Evolutionary conservation across 2,888 invertebrate genomes (phyloP).

Genomic region (Acleris sparsana): DNA sequence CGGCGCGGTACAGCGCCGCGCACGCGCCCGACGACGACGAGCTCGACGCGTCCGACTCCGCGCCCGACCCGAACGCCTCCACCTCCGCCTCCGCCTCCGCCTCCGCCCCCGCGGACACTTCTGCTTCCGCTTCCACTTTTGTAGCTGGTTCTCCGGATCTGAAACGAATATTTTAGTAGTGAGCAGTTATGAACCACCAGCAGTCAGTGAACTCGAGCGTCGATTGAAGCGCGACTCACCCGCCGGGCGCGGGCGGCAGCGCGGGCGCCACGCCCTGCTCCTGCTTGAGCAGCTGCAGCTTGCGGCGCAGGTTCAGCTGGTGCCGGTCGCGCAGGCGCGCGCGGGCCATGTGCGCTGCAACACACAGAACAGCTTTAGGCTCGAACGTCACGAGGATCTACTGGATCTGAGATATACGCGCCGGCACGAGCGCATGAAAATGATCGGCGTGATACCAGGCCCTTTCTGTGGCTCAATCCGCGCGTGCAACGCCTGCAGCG

Average conservation of each 20-base stretch:
- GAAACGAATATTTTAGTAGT: background rate
- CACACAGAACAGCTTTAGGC: too few relatives aligned
- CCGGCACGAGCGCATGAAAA: too few relatives aligned
- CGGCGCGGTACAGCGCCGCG: slow-evolving; percentile 85
- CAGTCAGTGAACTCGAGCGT: too few relatives aligned
- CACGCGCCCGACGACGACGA: slow-evolving; percentile 49
- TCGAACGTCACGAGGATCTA: too few relatives aligned
- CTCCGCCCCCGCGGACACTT: slow-evolving; percentile 34
- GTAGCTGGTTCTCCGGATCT: background rate
- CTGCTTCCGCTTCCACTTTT: slow-evolving; percentile 38
- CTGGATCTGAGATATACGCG: too few relatives aligned
- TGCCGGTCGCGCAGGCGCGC: slow-evolving; percentile 96
- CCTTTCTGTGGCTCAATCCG: too few relatives aligned
- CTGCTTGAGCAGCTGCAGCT: slow-evolving; percentile 94
- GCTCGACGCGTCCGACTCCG: slow-evolving; percentile 34
- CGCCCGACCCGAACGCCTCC: slow-evolving; percentile 40
- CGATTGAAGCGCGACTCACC: too few relatives aligned
- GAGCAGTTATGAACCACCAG: too few relatives aligned
- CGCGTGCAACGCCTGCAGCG: too few relatives aligned
- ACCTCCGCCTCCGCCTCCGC: slow-evolving; percentile 40
- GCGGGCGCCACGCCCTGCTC: slow-evolving; percentile 84
- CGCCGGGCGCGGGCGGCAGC: too few relatives aligned
- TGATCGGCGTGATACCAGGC: too few relatives aligned
- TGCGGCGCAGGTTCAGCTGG: slow-evolving; percentile 93
- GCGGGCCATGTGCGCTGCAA: slow-evolving; percentile 94